Evolutionary conservation across 2,113 vertebrate species (phyloP), one percentile per base, ranked within the genome.

Genomic region (Geococcyx californianus): DNA sequence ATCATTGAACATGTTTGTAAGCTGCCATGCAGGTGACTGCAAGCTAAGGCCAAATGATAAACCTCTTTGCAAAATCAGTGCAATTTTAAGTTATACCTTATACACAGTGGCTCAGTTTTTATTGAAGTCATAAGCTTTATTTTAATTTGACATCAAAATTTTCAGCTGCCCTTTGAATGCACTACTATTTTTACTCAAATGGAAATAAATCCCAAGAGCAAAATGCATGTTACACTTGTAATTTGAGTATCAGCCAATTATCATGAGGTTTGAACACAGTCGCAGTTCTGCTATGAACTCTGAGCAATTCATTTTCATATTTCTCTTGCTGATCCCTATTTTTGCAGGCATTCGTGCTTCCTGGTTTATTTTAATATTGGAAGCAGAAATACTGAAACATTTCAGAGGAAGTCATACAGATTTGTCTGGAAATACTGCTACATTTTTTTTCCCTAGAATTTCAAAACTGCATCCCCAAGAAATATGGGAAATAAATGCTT

Each of bases 261-360:
- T 34, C 45, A 11, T 34, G 55, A 64, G 38, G 10, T 63, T 55
- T 80, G 38, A 75, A 47, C 51, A 24, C 21, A 84, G 47, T 36
- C n/a, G 75, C 54, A n/a, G 31, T 58, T 91, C 55, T 91, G 11
- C 58, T 40, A 3, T 3, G 2, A 79, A 36, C 62, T 44, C 62
- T 56, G 24, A 64, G 72, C 10, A 81, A 77, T 93, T 93, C 0
- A 79, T 92, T 94, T 98, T 74, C 56, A 3, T 77, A 85, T 93
- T 87, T 97, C 78, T 56, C 49, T 95, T 94, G 70, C 47, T 69
- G 29, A 45, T 95, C 85, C 52, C 93, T 94, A 42, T 51, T 81
- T 96, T 97, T 89, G 69, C 79, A 97, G 77, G 91, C 89, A 83
- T 95, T 90, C 9, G 0, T 93, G 87, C 94, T 97, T 97, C 93